These are phyloP conservation scores for Aporrectodea caliginosa DNA, from an alignment of 1,140 invertebrate genomes.

Conservation along the genomic window DNA sequence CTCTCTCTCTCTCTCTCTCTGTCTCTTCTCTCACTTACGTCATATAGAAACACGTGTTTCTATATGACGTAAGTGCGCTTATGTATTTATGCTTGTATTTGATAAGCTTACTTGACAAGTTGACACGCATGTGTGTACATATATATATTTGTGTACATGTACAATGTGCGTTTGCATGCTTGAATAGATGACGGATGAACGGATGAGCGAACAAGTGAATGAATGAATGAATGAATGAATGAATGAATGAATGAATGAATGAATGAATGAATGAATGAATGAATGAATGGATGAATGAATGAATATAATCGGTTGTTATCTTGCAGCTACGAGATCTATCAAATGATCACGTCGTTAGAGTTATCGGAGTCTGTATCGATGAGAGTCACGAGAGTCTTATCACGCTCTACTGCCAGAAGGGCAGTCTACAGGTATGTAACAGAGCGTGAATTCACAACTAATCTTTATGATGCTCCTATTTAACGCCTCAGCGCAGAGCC, in stretches of 20 bases:
- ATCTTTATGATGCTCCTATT: too few relatives aligned
- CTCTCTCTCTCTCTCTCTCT: not conserved
- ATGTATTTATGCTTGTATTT: too few relatives aligned
- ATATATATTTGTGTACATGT: too few relatives aligned
- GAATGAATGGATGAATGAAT: constrained; percentile 5
- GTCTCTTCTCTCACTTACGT: not conserved
- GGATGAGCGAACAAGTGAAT: not conserved
- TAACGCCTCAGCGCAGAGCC: too few relatives aligned
- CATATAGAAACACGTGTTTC: too few relatives aligned
- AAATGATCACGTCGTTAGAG: constrained; percentile 89
- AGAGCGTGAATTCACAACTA: too few relatives aligned
- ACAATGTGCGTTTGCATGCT: too few relatives aligned
- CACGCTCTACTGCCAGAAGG: constrained; percentile 92
- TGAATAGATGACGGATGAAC: too few relatives aligned
- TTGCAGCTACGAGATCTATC: constrained; percentile 93
- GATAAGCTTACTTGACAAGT: too few relatives aligned
- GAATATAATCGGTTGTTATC: too few relatives aligned
- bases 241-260: constrained; percentile 7
- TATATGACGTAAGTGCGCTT: too few relatives aligned
- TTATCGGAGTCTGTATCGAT: constrained; percentile 90
- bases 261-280: constrained; percentile 7
- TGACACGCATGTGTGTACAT: too few relatives aligned
- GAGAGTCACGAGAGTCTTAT: constrained; percentile 69
- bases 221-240: constrained; percentile 7
- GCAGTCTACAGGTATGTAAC: constrained; percentile 69